Evolutionary conservation across 2,888 invertebrate species (phyloP).

Genomic region (Lacanobia wlatinum): DNA sequence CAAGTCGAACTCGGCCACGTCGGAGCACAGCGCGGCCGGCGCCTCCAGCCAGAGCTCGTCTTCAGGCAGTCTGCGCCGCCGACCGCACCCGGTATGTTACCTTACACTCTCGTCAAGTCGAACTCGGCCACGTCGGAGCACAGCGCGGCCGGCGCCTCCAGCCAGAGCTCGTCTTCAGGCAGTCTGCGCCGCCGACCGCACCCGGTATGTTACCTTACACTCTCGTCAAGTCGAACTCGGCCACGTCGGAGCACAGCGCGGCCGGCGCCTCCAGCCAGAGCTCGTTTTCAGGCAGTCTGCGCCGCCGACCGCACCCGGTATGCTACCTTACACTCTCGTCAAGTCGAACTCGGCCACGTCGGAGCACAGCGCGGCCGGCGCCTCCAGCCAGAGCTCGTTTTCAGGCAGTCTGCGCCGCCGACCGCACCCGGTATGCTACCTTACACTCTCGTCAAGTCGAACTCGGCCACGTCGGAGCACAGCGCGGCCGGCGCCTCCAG

Average conservation of each 20-base stretch:
- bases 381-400: too few species aligned
- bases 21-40: slow-evolving; percentile 97
- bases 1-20: slow-evolving; percentile 98
- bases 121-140: slow-evolving; percentile 98
- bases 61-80: slow-evolving; percentile 86
- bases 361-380: too few species aligned
- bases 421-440: too few species aligned
- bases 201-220: slow-evolving; percentile 71
- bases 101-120: slow-evolving; percentile 91
- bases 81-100: slow-evolving; percentile 78
- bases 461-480: too few species aligned
- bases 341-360: too few species aligned
- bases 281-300: slow-evolving; percentile 88
- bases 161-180: slow-evolving; percentile 91
- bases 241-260: slow-evolving; percentile 97
- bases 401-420: too few species aligned
- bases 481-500: too few species aligned
- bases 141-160: slow-evolving; percentile 96
- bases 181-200: slow-evolving; percentile 84
- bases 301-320: slow-evolving; percentile 82
- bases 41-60: slow-evolving; percentile 93
- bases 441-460: too few species aligned
- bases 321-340: neutral
- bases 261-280: slow-evolving; percentile 94
- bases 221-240: slow-evolving; percentile 95